These are phyloP conservation scores for Mobula birostris DNA, from an alignment of 2,113 vertebrate species.

Conservation along the genomic window DNA sequence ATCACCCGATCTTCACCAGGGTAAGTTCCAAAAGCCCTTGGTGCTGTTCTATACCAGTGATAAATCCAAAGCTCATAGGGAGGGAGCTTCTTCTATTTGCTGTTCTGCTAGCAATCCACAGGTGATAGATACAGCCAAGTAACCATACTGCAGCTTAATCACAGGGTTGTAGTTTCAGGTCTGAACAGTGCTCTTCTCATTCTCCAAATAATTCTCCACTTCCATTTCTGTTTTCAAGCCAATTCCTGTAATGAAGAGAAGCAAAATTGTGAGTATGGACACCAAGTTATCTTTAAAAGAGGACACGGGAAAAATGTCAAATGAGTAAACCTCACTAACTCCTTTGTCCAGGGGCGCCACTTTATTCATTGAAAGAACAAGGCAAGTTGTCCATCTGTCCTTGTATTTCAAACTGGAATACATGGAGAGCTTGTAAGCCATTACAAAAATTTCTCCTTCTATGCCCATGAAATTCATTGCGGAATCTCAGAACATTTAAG, in stretches of 20 bases:
- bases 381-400: too few relatives aligned
- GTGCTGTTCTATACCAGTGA: not conserved
- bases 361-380: constrained; percentile 10
- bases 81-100: not conserved
- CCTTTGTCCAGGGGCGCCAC: not conserved
- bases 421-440: not conserved
- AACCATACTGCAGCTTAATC: not conserved
- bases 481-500: not conserved
- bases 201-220: not conserved
- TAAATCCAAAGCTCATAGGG: not conserved
- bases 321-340: not conserved
- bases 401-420: not conserved
- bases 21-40: not conserved
- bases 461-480: not conserved
- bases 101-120: not conserved
- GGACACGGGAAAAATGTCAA: not conserved
- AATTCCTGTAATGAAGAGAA: not conserved
- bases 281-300: not conserved
- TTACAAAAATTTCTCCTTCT: not conserved
- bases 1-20: not conserved
- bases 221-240: not conserved
- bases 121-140: not conserved
- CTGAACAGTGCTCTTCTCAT: not conserved
- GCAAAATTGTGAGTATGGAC: not conserved
- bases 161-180: not conserved